Conservation (phyloP, 2,888 invertebrate species). For the Chironomus riparius region DNA sequence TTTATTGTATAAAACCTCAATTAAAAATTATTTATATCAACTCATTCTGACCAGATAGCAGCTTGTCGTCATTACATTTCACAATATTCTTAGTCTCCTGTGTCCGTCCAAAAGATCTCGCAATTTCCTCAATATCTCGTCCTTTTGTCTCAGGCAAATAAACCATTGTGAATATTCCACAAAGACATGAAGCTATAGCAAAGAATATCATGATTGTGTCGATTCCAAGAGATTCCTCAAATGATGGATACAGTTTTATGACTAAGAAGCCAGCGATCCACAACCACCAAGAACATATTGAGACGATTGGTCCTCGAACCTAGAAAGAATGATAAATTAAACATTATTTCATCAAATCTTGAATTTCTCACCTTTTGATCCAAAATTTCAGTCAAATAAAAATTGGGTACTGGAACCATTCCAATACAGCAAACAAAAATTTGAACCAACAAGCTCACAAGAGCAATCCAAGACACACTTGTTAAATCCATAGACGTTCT, state of each 20-base stretch:
- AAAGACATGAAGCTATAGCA: not conserved
- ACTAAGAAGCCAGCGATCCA: slow-evolving; percentile 12
- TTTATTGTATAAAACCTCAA: too few species aligned
- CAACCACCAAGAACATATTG: not conserved
- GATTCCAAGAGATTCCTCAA: not conserved
- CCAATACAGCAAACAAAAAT: slow-evolving; percentile 6
- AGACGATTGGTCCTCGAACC: slow-evolving; percentile 9
- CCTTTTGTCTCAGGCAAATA: slow-evolving; percentile 19
- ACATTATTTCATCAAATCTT: too few species aligned
- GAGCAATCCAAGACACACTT: not conserved
- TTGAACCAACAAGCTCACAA: slow-evolving; percentile 2
- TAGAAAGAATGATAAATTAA: not conserved
- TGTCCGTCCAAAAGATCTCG: not conserved
- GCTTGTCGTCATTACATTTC: too few species aligned
- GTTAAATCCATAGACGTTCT: not conserved
- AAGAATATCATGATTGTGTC: not conserved
- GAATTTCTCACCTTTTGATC: slow-evolving; percentile 19
- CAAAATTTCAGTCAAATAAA: slow-evolving; percentile 9
- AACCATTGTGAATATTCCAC: slow-evolving; percentile 12
- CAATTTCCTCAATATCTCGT: slow-evolving; percentile 18
- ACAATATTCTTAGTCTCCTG: too few species aligned
- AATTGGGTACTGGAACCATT: slow-evolving; percentile 6
- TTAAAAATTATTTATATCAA: too few species aligned
- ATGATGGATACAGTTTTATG: not conserved
- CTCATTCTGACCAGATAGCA: too few species aligned